Conservation (phyloP, 1,140 invertebrate genomes). For the Ceratina calcarata region DNA sequence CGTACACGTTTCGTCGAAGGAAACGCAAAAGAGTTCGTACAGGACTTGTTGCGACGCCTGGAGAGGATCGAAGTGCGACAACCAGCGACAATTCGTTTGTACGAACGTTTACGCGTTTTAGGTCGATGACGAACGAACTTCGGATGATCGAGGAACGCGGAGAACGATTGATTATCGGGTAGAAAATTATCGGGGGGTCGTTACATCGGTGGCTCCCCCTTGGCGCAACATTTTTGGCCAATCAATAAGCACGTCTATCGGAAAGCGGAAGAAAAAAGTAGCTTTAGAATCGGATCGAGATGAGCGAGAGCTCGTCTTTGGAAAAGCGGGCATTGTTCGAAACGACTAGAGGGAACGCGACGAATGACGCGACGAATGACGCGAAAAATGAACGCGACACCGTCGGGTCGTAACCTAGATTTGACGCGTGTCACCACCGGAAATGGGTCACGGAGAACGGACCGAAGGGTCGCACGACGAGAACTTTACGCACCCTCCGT, state of each 20-base stretch:
- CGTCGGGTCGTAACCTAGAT: constrained; percentile 22
- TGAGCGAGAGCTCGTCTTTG: not conserved
- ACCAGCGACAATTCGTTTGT: not conserved
- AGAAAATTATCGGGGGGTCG: constrained; percentile 35
- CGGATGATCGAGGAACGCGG: too few relatives aligned
- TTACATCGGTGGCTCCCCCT: constrained; percentile 58
- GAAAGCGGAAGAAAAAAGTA: not conserved
- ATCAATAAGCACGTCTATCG: constrained; percentile 57
- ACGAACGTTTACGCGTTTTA: too few relatives aligned
- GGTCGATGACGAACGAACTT: not conserved
- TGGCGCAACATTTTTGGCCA: constrained; percentile 50
- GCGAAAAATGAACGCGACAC: not conserved
- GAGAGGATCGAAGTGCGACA: not conserved
- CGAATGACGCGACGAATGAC: too few relatives aligned
- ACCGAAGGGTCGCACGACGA: not conserved
- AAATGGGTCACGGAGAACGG: constrained; percentile 14
- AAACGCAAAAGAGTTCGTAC: constrained; percentile 13
- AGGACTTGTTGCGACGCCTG: constrained; percentile 45
- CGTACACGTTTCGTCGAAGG: constrained; percentile 9
- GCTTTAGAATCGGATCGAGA: not conserved
- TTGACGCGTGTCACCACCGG: constrained; percentile 18
- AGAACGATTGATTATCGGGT: not conserved
- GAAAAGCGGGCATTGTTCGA: not conserved
- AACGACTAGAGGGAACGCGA: too few relatives aligned
- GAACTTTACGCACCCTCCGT: constrained; percentile 8